phyloP scores from a whole-genome alignment of 2,797 vertebrate species.

The Tiaroga cobitis region DNA sequence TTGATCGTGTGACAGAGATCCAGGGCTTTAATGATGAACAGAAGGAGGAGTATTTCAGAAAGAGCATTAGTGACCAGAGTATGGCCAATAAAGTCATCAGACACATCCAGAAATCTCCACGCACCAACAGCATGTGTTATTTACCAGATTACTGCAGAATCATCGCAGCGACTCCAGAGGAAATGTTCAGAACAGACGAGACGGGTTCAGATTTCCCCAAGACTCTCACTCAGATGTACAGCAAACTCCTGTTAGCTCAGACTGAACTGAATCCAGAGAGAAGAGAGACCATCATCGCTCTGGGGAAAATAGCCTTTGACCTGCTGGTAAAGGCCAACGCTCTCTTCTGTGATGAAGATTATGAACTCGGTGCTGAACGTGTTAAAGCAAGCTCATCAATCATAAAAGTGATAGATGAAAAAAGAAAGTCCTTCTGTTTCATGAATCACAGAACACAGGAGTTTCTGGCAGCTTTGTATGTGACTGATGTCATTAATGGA shows the following conservation, averaged over 20 bases:
- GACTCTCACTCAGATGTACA: slow-evolving; percentile 5
- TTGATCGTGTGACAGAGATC: neutral
- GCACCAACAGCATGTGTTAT: neutral
- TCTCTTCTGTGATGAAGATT: neutral
- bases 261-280: neutral
- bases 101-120: neutral
- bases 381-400: neutral
- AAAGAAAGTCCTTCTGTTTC: neutral
- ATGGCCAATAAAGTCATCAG: neutral
- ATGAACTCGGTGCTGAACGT: neutral
- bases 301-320: neutral
- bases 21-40: neutral
- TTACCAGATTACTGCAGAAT: neutral
- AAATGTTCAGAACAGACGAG: neutral
- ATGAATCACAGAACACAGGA: neutral
- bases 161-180: neutral
- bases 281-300: neutral
- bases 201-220: neutral
- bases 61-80: neutral
- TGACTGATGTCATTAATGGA: neutral
- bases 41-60: neutral
- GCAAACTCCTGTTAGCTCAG: neutral
- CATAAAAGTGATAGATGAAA: neutral
- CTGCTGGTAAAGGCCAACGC: neutral
- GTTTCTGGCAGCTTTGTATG: slow-evolving; percentile 1